Conservation (phyloP, 2,797 vertebrate species). For the Notolepis coatsorum region DNA sequence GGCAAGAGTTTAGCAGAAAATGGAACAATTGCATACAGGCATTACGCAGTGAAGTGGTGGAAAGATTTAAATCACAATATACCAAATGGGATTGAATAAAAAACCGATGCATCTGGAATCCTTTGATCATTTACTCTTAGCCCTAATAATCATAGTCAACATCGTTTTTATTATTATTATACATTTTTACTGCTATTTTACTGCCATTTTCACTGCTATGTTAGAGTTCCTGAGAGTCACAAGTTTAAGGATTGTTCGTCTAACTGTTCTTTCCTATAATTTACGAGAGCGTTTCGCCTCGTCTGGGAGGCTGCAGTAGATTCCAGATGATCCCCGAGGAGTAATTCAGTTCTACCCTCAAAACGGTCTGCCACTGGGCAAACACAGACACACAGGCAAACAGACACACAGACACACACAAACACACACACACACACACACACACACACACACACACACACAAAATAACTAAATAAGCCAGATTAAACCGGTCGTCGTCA, state of each 20-base stretch:
- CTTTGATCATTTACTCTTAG: too few relatives aligned
- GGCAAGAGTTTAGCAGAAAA: too few relatives aligned
- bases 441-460: neutral
- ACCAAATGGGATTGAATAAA: too few relatives aligned
- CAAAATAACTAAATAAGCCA: too few relatives aligned
- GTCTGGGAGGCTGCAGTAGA: neutral
- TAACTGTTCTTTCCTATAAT: neutral
- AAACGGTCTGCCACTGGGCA: neutral
- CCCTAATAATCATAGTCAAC: too few relatives aligned
- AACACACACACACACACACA: constrained; percentile 7
- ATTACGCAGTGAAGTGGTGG: too few relatives aligned
- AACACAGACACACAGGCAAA: neutral
- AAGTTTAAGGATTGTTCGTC: neutral
- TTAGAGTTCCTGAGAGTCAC: constrained; percentile 1
- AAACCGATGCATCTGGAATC: too few relatives aligned
- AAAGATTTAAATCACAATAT: too few relatives aligned
- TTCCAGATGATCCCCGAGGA: constrained; percentile 15
- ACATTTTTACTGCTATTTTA: neutral
- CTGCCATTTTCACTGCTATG: neutral
- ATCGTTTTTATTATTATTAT: neutral
- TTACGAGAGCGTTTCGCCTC: neutral
- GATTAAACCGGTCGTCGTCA: too few relatives aligned
- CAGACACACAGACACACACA: neutral
- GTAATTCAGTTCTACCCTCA: neutral
- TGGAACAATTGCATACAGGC: too few relatives aligned